Conservation (phyloP, 1,140 invertebrate genomes). For the Zaprionus inermis region DNA sequence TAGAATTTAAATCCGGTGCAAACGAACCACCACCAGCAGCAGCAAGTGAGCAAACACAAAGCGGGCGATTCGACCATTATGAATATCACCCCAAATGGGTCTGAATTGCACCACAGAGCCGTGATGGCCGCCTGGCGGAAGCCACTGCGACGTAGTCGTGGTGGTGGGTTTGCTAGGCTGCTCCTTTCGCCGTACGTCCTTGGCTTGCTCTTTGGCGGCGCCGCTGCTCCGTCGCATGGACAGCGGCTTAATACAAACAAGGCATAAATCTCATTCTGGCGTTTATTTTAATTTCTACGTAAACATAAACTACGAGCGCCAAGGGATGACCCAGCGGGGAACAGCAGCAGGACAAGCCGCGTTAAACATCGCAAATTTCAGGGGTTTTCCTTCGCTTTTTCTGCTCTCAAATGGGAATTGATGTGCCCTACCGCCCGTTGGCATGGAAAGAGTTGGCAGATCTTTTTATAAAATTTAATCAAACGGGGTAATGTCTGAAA, state of each 20-base stretch:
- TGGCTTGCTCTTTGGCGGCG: constrained; percentile 30
- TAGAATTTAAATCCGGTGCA: constrained; percentile 76
- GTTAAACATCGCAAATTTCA: constrained; percentile 43
- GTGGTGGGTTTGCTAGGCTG: constrained; percentile 56
- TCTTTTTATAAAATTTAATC: neutral
- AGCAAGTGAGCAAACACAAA: constrained; percentile 55
- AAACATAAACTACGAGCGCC: constrained; percentile 78
- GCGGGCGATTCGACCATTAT: constrained; percentile 59
- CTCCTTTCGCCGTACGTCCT: constrained; percentile 30
- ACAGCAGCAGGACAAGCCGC: constrained; percentile 11
- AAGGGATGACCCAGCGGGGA: constrained; percentile 54
- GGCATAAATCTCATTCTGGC: constrained; percentile 78
- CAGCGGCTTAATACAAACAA: constrained; percentile 81
- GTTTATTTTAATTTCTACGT: constrained; percentile 82
- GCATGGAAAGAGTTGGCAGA: neutral
- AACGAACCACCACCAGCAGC: constrained; percentile 25
- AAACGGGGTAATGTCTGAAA: neutral
- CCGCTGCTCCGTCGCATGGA: constrained; percentile 47
- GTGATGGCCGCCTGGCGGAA: constrained; percentile 33
- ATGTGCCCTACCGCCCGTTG: constrained; percentile 13
- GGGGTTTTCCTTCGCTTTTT: constrained; percentile 37
- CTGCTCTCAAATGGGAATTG: constrained; percentile 29
- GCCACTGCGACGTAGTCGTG: constrained; percentile 5
- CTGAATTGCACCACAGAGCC: constrained; percentile 47
- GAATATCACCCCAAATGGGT: constrained; percentile 76